These are phyloP conservation scores for Lerema accius DNA, from an alignment of 1,140 invertebrate species.

Conservation along the genomic window DNA sequence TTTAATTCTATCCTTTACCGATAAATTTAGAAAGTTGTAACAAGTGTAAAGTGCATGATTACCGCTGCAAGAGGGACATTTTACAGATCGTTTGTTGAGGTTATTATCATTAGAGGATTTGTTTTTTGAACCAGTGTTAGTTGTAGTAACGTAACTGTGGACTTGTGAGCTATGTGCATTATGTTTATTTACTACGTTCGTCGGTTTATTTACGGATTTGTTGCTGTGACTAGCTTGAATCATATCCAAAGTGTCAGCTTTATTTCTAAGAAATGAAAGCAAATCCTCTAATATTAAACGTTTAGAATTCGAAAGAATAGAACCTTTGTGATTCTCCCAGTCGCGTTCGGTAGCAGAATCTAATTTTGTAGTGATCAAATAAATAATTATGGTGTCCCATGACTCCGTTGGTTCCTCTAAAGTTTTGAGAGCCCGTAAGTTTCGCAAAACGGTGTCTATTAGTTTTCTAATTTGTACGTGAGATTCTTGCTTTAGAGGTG, in stretches of 20 bases:
- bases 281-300: constrained; percentile 33
- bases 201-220: background rate
- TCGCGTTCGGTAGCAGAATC: constrained; percentile 33
- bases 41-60: constrained; percentile 35
- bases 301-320: constrained; percentile 14
- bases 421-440: constrained; percentile 28
- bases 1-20: constrained; percentile 21
- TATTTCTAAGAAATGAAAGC: constrained; percentile 32
- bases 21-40: constrained; percentile 33
- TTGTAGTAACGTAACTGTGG: constrained; percentile 19
- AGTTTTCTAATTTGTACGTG: constrained; percentile 26
- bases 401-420: constrained; percentile 26
- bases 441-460: constrained; percentile 35
- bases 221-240: constrained; percentile 15
- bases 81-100: background rate
- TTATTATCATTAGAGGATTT: constrained; percentile 10
- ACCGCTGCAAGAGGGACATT: constrained; percentile 9
- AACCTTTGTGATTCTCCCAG: constrained; percentile 32
- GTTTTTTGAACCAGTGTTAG: background rate
- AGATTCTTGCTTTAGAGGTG: constrained; percentile 23
- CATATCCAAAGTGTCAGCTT: constrained; percentile 34
- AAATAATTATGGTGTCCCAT: constrained; percentile 28
- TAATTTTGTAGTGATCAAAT: constrained; percentile 29
- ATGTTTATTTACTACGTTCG: constrained; percentile 7
- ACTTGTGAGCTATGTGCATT: constrained; percentile 17